Conservation (phyloP, 2,888 invertebrate genomes). For the Drosophila seclusa region DNA sequence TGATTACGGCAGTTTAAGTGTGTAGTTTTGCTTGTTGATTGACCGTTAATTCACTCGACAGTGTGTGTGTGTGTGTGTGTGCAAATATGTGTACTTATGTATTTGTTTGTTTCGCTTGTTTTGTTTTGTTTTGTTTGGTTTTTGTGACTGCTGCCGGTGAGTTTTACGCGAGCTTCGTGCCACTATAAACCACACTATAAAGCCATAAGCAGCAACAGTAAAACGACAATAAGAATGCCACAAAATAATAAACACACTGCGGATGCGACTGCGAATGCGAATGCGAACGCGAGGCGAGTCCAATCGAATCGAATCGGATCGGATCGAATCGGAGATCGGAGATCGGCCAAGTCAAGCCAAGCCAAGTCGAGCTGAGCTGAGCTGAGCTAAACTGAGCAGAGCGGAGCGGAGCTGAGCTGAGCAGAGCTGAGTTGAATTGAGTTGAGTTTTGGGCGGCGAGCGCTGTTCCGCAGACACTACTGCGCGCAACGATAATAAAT, state of each 20-base stretch:
- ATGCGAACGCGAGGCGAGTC: slow-evolving; percentile 21
- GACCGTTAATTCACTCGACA: slow-evolving; percentile 36
- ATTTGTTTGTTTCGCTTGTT: slow-evolving; percentile 6
- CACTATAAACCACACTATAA: slow-evolving; percentile 61
- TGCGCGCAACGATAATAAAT: slow-evolving; percentile 85
- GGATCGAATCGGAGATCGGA: slow-evolving; percentile 41
- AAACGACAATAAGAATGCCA: slow-evolving; percentile 78
- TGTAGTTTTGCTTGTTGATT: slow-evolving; percentile 43
- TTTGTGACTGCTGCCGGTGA: slow-evolving; percentile 32
- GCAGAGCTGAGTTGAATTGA: slow-evolving; percentile 44
- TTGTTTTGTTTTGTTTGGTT: slow-evolving; percentile 17
- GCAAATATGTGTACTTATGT: slow-evolving; percentile 19
- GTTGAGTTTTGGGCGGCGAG: slow-evolving; percentile 54
- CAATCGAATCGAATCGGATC: slow-evolving; percentile 33
- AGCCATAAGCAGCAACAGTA: slow-evolving; percentile 74
- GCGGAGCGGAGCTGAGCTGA: not conserved
- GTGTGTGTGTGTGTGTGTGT: slow-evolving; percentile 16
- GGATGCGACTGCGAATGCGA: slow-evolving; percentile 30
- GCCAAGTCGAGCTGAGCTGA: slow-evolving; percentile 37
- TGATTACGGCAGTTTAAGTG: slow-evolving; percentile 21
- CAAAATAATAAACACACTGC: slow-evolving; percentile 68
- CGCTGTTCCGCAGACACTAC: slow-evolving; percentile 84
- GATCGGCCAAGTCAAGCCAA: slow-evolving; percentile 50
- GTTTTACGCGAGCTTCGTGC: slow-evolving; percentile 50
- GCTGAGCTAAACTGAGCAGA: slow-evolving; percentile 44